phyloP scores from a whole-genome alignment of 2,888 invertebrate species.

The Atrina japonica region DNA sequence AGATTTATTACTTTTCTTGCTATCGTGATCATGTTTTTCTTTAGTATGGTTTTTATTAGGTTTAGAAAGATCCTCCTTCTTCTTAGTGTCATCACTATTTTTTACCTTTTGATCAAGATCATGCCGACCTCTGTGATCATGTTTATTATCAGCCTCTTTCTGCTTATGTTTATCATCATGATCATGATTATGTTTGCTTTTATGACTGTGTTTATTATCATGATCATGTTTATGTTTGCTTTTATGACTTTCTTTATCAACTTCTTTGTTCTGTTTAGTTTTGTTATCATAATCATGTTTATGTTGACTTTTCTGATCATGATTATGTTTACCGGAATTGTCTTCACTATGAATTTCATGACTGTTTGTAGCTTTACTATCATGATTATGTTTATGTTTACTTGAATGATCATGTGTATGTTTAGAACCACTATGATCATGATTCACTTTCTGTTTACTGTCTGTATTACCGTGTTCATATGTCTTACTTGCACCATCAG shows the following conservation, averaged over 20 bases:
- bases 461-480: neutral
- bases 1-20: constrained; percentile 24
- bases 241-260: constrained; percentile 12
- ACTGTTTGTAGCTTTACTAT: constrained; percentile 14
- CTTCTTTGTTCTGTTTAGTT: neutral
- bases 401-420: neutral
- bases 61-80: constrained; percentile 11
- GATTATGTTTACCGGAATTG: constrained; percentile 10
- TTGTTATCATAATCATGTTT: neutral
- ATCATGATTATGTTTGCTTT: neutral
- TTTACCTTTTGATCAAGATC: constrained; percentile 6
- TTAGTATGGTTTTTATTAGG: constrained; percentile 15
- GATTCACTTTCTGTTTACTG: no score
- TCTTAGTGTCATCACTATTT: constrained; percentile 8
- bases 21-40: constrained; percentile 7
- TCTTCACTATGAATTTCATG: neutral
- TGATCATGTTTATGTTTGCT: constrained; percentile 23
- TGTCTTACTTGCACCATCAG: neutral
- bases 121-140: neutral
- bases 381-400: constrained; percentile 12
- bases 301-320: constrained; percentile 17
- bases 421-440: no score
- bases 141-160: constrained; percentile 12
- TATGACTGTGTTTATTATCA: neutral
- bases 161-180: neutral